Percentiles rank a stretch among this genome's conserved stretches.
These are phyloP conservation scores for Catostomus latipinnis DNA, from an alignment of 2,797 vertebrate species.

Conservation along the genomic window DNA sequence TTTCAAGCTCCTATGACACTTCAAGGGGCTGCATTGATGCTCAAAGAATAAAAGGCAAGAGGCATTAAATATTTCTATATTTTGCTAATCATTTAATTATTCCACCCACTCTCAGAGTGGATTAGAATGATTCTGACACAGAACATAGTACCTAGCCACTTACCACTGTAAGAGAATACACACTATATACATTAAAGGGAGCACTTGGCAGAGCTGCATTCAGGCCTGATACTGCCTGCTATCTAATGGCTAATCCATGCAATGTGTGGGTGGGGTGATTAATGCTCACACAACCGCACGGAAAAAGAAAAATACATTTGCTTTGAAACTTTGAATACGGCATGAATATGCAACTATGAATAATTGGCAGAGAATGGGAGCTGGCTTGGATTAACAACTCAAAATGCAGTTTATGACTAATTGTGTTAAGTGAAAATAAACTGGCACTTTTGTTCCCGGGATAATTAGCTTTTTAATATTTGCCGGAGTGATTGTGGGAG, in stretches of 20 bases:
- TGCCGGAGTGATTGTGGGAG: conserved; percentile 70
- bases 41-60: conserved; percentile 71
- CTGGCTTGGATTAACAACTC: conserved; percentile 77
- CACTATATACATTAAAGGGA: conserved; percentile 71
- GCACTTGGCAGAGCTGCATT: conserved; percentile 77
- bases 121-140: conserved; percentile 68
- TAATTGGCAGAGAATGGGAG: conserved; percentile 81
- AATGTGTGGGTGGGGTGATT: conserved; percentile 84
- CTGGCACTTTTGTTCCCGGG: conserved; percentile 81
- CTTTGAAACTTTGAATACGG: conserved; percentile 84
- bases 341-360: conserved; percentile 82
- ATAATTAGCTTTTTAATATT: conserved; percentile 83
- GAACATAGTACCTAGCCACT: conserved; percentile 70
- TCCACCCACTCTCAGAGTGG: conserved; percentile 77
- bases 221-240: conserved; percentile 74
- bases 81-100: conserved; percentile 86
- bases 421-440: conserved; percentile 87
- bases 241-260: conserved; percentile 81
- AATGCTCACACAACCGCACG: conserved; percentile 77
- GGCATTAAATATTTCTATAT: conserved; percentile 83
- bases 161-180: conserved; percentile 73
- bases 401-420: conserved; percentile 84
- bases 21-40: conserved; percentile 76
- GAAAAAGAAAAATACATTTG: conserved; percentile 63
- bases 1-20: conserved; percentile 71